Evolutionary conservation across 2,113 vertebrate genomes (phyloP).

Genomic region (Pluvialis apricaria): DNA sequence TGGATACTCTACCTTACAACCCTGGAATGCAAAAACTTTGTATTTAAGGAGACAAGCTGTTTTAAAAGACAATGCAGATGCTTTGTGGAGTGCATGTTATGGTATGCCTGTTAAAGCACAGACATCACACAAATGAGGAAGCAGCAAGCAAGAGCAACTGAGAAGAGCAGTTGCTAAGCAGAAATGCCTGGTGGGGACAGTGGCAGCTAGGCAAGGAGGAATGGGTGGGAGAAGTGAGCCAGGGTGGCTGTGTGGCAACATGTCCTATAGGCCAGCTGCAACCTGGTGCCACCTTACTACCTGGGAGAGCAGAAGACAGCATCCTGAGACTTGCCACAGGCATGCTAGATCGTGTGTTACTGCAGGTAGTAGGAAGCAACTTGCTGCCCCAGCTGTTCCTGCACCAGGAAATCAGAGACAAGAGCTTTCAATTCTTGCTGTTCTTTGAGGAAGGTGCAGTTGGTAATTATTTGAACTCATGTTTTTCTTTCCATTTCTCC

Average conservation of each 20-base stretch:
- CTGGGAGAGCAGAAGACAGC: not conserved
- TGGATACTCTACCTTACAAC: not conserved
- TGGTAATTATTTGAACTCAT: not conserved
- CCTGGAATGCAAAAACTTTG: not conserved
- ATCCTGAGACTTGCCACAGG: not conserved
- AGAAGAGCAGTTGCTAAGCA: not conserved
- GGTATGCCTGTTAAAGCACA: not conserved
- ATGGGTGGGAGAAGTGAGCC: not conserved
- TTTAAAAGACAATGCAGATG: not conserved
- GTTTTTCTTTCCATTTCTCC: not conserved
- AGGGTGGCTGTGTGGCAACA: not conserved
- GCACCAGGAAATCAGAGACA: not conserved
- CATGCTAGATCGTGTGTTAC: not conserved
- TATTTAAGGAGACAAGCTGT: not conserved
- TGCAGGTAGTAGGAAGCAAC: not conserved
- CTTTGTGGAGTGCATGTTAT: not conserved
- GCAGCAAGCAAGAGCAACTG: not conserved
- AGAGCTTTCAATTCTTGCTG: not conserved
- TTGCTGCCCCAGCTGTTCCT: not conserved
- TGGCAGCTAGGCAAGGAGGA: not conserved
- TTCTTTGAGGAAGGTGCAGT: not conserved
- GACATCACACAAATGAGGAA: not conserved
- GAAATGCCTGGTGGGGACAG: not conserved
- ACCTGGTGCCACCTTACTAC: not conserved
- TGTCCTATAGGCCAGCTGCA: not conserved